Percentiles rank a stretch among this genome's conserved stretches.
phyloP scores from a whole-genome alignment of 2,888 invertebrate genomes.

The Nemoura dubitans region DNA sequence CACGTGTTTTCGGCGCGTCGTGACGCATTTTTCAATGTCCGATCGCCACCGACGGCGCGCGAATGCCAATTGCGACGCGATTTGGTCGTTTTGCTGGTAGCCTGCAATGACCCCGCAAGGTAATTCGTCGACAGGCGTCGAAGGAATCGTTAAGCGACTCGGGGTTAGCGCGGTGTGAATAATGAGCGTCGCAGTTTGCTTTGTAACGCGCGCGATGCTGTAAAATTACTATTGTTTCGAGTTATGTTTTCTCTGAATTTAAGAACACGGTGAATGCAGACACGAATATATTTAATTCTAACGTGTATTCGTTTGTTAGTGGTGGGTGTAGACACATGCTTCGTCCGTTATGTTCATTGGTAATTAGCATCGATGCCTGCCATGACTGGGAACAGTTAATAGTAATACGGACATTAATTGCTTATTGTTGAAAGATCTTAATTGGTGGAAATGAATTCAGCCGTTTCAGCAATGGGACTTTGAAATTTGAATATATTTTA shows the following conservation, averaged over 20 bases:
- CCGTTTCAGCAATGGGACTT: too few species aligned
- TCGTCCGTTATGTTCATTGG: not conserved
- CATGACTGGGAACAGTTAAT: not conserved
- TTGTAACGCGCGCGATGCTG: not conserved
- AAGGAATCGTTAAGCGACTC: not conserved
- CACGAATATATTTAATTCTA: not conserved
- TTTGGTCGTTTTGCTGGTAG: not conserved
- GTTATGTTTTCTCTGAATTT: not conserved
- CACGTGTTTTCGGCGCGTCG: slow-evolving; percentile 24
- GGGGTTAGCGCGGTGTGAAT: not conserved
- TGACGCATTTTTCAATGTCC: not conserved
- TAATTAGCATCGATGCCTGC: not conserved
- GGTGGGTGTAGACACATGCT: not conserved
- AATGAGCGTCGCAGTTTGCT: not conserved
- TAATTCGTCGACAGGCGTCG: not conserved
- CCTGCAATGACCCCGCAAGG: slow-evolving; percentile 1
- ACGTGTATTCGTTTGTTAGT: not conserved
- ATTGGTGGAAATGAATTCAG: too few species aligned
- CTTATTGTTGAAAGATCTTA: not conserved
- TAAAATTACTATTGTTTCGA: not conserved
- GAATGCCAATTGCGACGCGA: not conserved
- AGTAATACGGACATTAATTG: not conserved
- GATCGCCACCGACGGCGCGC: not conserved
- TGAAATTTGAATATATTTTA: too few species aligned
- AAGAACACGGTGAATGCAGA: not conserved